A percentile compares a stretch with the other conserved stretches of the same genome.
phyloP scores from a whole-genome alignment of 2,113 vertebrate species.

The Festucalex cinctus region DNA sequence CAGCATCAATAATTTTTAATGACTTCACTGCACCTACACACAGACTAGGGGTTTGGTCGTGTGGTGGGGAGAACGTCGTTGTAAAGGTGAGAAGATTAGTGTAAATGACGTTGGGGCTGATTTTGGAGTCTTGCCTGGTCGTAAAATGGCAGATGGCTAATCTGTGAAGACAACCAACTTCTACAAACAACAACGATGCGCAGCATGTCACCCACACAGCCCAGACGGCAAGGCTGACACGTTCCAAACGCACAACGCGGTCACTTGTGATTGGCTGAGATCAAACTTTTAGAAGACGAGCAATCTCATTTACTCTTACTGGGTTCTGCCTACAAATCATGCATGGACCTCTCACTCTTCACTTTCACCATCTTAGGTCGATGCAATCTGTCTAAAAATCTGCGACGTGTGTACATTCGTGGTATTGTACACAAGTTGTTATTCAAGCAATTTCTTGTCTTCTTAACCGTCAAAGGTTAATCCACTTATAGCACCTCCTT shows the following conservation, averaged over 20 bases:
- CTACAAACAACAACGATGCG: slow-evolving; percentile 14
- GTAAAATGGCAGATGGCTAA: slow-evolving; percentile 64
- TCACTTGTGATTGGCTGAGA: not conserved
- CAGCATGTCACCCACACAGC: slow-evolving; percentile 12
- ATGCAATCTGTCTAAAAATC: not conserved
- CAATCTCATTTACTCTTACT: not conserved
- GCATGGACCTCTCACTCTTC: not conserved
- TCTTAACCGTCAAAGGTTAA: slow-evolving; percentile 51
- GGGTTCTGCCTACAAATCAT: not conserved
- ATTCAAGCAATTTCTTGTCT: slow-evolving; percentile 27
- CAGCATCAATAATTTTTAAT: not conserved
- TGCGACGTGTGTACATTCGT: not conserved
- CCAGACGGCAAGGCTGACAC: slow-evolving; percentile 14
- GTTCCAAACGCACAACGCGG: not conserved
- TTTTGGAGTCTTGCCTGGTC: slow-evolving; percentile 34
- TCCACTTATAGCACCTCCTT: slow-evolving; percentile 50
- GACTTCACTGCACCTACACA: not conserved
- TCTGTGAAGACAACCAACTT: slow-evolving; percentile 52
- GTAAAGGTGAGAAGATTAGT: slow-evolving; percentile 56
- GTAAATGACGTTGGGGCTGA: slow-evolving; percentile 53
- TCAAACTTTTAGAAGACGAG: not conserved
- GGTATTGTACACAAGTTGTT: slow-evolving; percentile 12
- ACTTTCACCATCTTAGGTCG: not conserved
- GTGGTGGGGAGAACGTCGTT: slow-evolving; percentile 18
- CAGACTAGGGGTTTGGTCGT: not conserved